Percentiles rank a stretch among this genome's conserved stretches.
phyloP scores from a whole-genome alignment of 1,140 invertebrate genomes.

The Leptonema lineaticorne region DNA sequence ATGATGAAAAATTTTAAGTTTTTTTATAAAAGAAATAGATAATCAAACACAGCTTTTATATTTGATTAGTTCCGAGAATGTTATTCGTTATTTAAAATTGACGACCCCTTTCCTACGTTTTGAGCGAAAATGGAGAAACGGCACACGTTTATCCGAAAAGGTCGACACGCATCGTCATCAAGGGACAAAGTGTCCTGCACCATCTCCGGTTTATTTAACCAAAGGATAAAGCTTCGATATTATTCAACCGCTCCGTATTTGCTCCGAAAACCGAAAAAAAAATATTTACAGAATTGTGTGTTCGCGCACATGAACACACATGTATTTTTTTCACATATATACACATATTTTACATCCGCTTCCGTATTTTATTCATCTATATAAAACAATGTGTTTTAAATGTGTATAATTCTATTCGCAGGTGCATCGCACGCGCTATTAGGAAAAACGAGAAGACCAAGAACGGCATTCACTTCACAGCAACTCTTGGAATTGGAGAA shows the following conservation, averaged over 20 bases:
- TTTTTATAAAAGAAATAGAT: too few species aligned
- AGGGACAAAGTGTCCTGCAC: not conserved
- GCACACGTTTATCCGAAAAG: slow-evolving; percentile 11
- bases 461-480: slow-evolving; percentile 97
- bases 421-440: slow-evolving; percentile 72
- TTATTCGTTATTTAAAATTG: too few species aligned
- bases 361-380: too few species aligned
- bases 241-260: slow-evolving; percentile 12
- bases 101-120: not conserved
- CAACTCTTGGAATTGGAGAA: slow-evolving; percentile 97
- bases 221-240: slow-evolving; percentile 9
- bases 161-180: slow-evolving; percentile 5
- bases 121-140: not conserved
- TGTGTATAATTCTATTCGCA: too few species aligned
- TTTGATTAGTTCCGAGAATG: too few species aligned
- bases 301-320: not conserved
- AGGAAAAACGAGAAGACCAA: slow-evolving; percentile 91
- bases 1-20: too few species aligned
- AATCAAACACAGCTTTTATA: too few species aligned
- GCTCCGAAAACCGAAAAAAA: not conserved
- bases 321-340: not conserved
- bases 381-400: not conserved
- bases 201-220: slow-evolving; percentile 2
- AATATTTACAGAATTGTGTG: too few species aligned
- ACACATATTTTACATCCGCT: too few species aligned